phyloP scores from a whole-genome alignment of 2,888 invertebrate species.

The Invenusta paracnida region DNA sequence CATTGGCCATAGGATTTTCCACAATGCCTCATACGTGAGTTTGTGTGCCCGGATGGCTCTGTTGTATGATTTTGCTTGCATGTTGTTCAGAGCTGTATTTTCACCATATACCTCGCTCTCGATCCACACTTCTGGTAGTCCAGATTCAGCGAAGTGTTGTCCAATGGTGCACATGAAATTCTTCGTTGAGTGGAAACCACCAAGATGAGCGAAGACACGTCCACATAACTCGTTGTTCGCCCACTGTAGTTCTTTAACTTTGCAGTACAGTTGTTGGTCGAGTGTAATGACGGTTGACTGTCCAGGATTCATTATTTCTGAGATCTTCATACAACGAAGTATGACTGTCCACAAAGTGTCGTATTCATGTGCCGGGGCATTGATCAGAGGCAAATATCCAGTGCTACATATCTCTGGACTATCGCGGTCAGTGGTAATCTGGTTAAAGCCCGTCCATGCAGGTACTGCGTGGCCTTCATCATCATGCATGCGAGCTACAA shows the following conservation, averaged over 20 bases:
- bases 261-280: neutral
- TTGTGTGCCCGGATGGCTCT: too few species aligned
- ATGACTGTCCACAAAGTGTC: neutral
- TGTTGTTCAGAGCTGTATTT: too few species aligned
- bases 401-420: neutral
- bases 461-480: neutral
- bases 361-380: neutral
- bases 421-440: neutral
- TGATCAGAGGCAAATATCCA: constrained; percentile 19
- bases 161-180: neutral
- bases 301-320: neutral
- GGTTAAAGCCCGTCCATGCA: neutral
- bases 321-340: neutral
- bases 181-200: neutral
- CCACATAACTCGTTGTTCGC: neutral
- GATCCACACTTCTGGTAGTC: neutral
- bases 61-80: too few species aligned
- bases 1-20: too few species aligned
- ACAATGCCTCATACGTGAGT: too few species aligned
- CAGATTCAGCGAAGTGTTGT: neutral
- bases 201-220: neutral
- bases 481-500: neutral
- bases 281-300: constrained; percentile 16
- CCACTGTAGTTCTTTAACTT: neutral
- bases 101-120: too few species aligned